Base-by-base conservation (phyloP, 2,797 vertebrate genomes). In the Hafferia zeledoni region DNA sequence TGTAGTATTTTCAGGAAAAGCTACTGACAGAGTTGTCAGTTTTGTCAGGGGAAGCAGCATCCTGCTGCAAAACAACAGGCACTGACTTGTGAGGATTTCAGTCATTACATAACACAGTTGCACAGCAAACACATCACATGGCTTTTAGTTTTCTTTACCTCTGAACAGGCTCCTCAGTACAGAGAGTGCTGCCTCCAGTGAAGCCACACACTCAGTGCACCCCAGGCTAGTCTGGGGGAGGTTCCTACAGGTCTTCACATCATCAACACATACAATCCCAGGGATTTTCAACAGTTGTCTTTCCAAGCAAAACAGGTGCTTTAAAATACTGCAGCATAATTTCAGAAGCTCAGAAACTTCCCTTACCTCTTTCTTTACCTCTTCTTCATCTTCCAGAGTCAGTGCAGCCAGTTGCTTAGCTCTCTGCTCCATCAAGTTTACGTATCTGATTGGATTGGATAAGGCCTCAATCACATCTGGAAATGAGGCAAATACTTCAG, bases 401-500 rank as follows among this genome's bases (percentile, higher is more conserved):
- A 99, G 98, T 17, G 99, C 99, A 27, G 99, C 99, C 94, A 99
- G 97, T 79, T 99, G 99, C 96, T 98, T 99, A 83, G 99, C 99
- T 97, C 99, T 99, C 97, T 99, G 99, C 94, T 99, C 99, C 99
- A 99, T 99, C 96, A 99, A 97, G 97, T 99, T 99, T 56, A 99
- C 98, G 0, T 99, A 99, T 89, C 98, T 98, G 92, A 99, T 99
- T 46, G 99, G 99, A 97, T 99, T 99, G 94, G 99, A 99, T 96
- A 99, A 97, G 39, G 99, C 99, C 97, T 99, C 99, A 4, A 99
- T 99, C 91, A 99, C 99, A 53, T 99, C 99, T 99, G 94, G 92
- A 91, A 68, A 89, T 14, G 70, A 91, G 55, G 33, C 27, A 97
- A 55, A 83, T 17, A 90, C 31, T 91, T 95, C 67, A 95, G 52